Conservation (phyloP, 2,888 invertebrate genomes). For the Podabrus alpinus region DNA sequence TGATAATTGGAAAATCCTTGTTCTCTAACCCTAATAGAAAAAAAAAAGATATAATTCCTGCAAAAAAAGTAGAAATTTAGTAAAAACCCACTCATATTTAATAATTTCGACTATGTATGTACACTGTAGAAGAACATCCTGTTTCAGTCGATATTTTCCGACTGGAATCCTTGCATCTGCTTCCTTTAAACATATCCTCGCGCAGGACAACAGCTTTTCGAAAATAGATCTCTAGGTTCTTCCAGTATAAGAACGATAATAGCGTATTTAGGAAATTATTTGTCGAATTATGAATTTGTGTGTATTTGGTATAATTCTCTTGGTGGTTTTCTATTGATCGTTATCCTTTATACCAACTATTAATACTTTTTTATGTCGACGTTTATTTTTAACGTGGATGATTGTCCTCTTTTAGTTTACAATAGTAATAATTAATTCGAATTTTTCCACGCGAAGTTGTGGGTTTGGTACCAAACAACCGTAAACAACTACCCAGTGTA, state of each 20-base stretch:
- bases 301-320: conserved; percentile 33
- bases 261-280: conserved; percentile 20
- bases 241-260: conserved; percentile 26
- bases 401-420: neutral
- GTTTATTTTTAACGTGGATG: conserved; percentile 3
- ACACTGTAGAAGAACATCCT: conserved; percentile 27
- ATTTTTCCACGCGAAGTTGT: neutral
- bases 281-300: conserved; percentile 34
- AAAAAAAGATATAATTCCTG: neutral
- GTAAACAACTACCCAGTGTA: neutral
- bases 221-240: conserved; percentile 19
- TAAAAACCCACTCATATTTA: neutral
- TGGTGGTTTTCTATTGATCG: conserved; percentile 26
- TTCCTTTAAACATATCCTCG: conserved; percentile 40
- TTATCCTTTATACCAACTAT: conserved; percentile 14
- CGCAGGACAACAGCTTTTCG: conserved; percentile 32
- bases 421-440: neutral
- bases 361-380: neutral
- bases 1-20: too few relatives aligned
- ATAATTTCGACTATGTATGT: conserved; percentile 21
- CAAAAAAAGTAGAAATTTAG: neutral
- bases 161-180: conserved; percentile 46
- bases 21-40: neutral
- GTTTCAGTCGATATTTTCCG: conserved; percentile 41
- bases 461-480: neutral